A percentile compares a stretch with the other conserved stretches of the same genome.
phyloP scores from a whole-genome alignment of 2,113 vertebrate species.

The Candoia aspera region DNA sequence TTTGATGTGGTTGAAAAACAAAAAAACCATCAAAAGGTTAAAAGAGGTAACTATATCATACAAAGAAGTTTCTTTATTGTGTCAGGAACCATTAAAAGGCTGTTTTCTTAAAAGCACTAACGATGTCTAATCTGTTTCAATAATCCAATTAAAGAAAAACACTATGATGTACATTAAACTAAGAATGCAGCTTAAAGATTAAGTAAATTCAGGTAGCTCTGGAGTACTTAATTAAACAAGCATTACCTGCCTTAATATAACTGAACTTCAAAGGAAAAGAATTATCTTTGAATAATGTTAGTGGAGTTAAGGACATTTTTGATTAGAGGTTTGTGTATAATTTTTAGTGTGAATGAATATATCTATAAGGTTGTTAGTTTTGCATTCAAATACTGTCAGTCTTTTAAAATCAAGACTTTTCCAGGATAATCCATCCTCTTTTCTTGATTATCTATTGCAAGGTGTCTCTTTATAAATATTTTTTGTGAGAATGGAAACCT shows the following conservation, averaged over 20 bases:
- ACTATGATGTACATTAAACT: not conserved
- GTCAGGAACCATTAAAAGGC: not conserved
- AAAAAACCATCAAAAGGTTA: not conserved
- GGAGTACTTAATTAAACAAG: conserved; percentile 12
- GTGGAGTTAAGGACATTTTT: not conserved
- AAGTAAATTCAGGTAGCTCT: not conserved
- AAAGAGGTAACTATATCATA: not conserved
- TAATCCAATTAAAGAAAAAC: not conserved
- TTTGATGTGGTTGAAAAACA: not conserved
- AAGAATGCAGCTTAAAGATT: not conserved
- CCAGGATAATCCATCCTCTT: not conserved
- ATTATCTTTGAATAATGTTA: conserved; percentile 9
- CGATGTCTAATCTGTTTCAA: conserved; percentile 3
- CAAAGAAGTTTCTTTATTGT: not conserved
- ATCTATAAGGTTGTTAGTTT: not conserved
- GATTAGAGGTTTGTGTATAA: not conserved
- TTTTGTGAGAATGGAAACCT: not conserved
- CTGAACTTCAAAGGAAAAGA: conserved; percentile 9
- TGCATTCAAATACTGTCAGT: not conserved
- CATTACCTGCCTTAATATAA: not conserved
- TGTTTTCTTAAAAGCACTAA: not conserved
- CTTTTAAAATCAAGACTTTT: not conserved
- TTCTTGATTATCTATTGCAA: not conserved
- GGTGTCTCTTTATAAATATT: not conserved
- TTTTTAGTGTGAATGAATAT: not conserved